phyloP scores from a whole-genome alignment of 2,113 vertebrate species.

The Nansenia antarctica region DNA sequence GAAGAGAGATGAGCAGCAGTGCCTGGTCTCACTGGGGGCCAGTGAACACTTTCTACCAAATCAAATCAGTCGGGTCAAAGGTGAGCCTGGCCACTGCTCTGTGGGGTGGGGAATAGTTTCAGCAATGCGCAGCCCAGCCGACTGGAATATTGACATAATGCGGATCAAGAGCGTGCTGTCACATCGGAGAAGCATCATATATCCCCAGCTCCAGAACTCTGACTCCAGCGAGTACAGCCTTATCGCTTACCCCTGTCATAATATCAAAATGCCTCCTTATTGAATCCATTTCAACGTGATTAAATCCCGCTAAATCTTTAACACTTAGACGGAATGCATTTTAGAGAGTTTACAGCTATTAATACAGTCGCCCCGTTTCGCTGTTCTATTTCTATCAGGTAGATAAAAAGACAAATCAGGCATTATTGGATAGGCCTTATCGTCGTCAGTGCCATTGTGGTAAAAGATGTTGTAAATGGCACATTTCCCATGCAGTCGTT shows the following conservation, averaged over 20 bases:
- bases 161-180: not conserved
- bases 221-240: not conserved
- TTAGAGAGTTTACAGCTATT: constrained; percentile 35
- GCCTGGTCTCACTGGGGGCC: constrained; percentile 35
- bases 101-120: constrained; percentile 23
- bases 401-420: constrained; percentile 26
- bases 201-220: constrained; percentile 10
- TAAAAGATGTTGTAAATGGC: constrained; percentile 20
- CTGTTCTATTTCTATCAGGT: constrained; percentile 25
- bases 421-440: not conserved
- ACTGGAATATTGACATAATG: constrained; percentile 28
- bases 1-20: constrained; percentile 52
- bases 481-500: constrained; percentile 9
- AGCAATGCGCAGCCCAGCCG: constrained; percentile 25
- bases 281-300: constrained; percentile 45
- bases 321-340: constrained; percentile 20
- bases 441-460: constrained; percentile 3
- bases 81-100: constrained; percentile 41
- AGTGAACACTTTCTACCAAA: constrained; percentile 63
- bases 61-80: constrained; percentile 71
- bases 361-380: constrained; percentile 19
- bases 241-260: not conserved
- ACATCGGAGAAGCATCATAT: constrained; percentile 14
- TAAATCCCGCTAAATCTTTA: constrained; percentile 34
- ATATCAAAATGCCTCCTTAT: constrained; percentile 21